Base-by-base conservation (phyloP, 2,113 vertebrate genomes). In the Thunnus thynnus region DNA sequence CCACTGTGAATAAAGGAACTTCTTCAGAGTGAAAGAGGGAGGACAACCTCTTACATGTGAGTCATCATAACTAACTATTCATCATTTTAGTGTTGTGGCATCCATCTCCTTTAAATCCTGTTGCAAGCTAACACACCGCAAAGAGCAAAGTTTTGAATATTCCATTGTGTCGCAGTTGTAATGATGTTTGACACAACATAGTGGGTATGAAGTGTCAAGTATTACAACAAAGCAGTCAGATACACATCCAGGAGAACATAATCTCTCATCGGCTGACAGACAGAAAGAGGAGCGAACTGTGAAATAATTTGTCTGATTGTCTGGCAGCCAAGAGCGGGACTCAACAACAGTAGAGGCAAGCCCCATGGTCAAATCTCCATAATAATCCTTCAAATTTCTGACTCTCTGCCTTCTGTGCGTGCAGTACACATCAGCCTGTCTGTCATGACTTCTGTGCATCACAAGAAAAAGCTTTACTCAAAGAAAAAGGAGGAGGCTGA, bases 271-370 rank as follows among this genome's bases (percentile, higher is more conserved):
- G 27, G 72, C 87, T 71, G 85, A 82, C 73, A 85, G 85, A 82
- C 73, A 85, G 82, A n/a, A 61, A 57, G 72, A 36, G 8, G 72
- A 89, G 58, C 20, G 4, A 85, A 50, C 68, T 80, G 76, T 88
- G 82, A 87, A 88, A 84, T 82, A 36, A 80, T 88, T 84, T 84
- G 78, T 87, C 50, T 86, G 78, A 78, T 82, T 80, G 72, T 86
- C 75, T 80, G 68, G 55, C 69, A 80, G 80, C 80, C 78, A 46
- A 44, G 50, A 81, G 55, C 44, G 58, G 63, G 20, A 50, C 67
- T 64, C 55, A 3, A 67, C 63, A 75, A 86, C 84, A 74, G 72
- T 72, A 83, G 86, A 72, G 76, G 88, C 80, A 66, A 72, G 81
- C 76, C 70, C 82, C 44, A 22, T 73, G 82, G 82, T 88, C 82